A percentile compares a stretch with the other conserved stretches of the same genome.
phyloP scores from a whole-genome alignment of 1,140 invertebrate species.

The Sinella curviseta region DNA sequence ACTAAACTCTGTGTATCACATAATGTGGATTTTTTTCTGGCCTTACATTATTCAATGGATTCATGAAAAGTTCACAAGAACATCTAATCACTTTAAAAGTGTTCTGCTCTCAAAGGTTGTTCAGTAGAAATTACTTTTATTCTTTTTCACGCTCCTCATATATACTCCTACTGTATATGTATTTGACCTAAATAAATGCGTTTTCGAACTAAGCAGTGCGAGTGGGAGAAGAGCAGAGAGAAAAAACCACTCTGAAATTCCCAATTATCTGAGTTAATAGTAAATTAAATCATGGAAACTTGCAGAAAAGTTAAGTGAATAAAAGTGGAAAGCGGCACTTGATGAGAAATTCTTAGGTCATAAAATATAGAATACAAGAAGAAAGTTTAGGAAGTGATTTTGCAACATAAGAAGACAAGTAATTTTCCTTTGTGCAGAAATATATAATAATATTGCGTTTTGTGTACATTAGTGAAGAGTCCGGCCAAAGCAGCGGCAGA shows the following conservation, averaged over 20 bases:
- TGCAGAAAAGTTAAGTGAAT: not conserved
- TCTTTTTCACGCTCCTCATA: not conserved
- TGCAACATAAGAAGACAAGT: no score
- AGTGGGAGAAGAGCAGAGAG: not conserved
- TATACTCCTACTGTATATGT: not conserved
- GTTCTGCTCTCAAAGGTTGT: not conserved
- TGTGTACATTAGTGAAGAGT: no score
- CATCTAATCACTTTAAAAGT: not conserved
- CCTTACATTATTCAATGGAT: not conserved
- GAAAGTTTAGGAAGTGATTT: not conserved
- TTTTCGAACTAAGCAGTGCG: not conserved
- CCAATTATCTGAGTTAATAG: not conserved
- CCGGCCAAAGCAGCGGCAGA: no score
- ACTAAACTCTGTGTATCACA: not conserved
- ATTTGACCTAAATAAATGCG: not conserved
- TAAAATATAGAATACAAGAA: no score
- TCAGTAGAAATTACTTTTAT: not conserved
- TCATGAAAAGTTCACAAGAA: not conserved
- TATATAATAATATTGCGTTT: no score
- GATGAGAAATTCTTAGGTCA: not conserved
- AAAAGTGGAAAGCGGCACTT: not conserved
- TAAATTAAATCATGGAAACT: conserved; percentile 9
- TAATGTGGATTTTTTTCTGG: not conserved
- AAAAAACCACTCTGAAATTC: not conserved
- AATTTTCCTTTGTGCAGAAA: no score